Base-by-base conservation (phyloP, 2,797 vertebrate species). In the Sphenopsis melanotis region DNA sequence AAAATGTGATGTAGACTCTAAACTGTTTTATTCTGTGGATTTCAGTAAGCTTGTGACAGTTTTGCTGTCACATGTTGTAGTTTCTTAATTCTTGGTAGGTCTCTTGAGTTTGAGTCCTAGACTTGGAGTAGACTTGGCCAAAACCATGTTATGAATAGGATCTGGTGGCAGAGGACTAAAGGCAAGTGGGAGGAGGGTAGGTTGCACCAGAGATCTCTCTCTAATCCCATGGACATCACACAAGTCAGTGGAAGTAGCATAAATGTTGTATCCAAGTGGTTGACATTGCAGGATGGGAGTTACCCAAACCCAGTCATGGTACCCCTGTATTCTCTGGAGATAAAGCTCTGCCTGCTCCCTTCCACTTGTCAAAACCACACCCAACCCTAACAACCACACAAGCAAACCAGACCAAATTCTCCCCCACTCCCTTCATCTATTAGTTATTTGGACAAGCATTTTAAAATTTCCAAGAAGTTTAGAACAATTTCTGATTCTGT, bases 201-300 rank as follows among this genome's bases (percentile, higher is more conserved):
- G 3, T 76, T 72, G 47, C 15, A 50, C 15, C 2, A 71, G 36
- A 44, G 10, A 7, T 30, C 10, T 53, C 32, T 47, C 27, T 79
- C 5, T 57, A n/a, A 12, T 41, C 29, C 26, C 5, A 2, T 0
- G 1, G 63, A 1, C 8, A 2, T 64, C 41, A 23, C 21, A 8
- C 29, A 34, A 21, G 27, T 18, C 72, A 46, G 27, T 12, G 59
- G 71, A 86, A 56, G 37, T 9, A 71, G 56, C 11, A 1, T 5
- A 41, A 60, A 21, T 18, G 11, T 57, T 49, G 17, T 13, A 15
- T 6, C 7, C 13, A 29, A 8, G 59, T 19, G 24, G 10, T 23
- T 60, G 44, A 29, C 13, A 2, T 59, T 64, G 34, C 22, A 44
- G 69, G 34, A 1, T 29, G 55, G 46, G 50, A 32, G 21, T 53